A percentile compares a stretch with the other conserved stretches of the same genome.
These are phyloP conservation scores for Hydropsyche tenuis DNA, from an alignment of 1,140 invertebrate genomes.

Conservation along the genomic window DNA sequence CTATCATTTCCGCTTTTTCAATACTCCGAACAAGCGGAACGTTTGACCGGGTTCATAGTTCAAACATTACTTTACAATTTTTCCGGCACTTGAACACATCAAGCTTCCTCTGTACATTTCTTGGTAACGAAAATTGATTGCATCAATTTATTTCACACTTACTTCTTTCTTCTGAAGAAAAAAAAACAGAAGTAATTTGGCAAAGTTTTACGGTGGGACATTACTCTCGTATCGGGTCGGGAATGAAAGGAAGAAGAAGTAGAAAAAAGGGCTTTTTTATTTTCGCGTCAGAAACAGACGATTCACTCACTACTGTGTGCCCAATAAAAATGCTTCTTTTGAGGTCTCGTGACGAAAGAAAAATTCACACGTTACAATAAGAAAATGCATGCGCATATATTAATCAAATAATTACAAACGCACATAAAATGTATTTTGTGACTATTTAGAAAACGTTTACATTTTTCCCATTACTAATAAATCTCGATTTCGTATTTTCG, in stretches of 20 bases:
- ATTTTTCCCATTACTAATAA: neutral
- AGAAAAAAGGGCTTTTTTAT: slow-evolving; percentile 32
- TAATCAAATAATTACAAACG: neutral
- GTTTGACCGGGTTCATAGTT: slow-evolving; percentile 3
- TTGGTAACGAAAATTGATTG: slow-evolving; percentile 38
- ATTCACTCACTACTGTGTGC: slow-evolving; percentile 26
- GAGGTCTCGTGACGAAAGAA: slow-evolving; percentile 4
- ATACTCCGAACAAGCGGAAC: neutral
- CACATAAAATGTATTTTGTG: neutral
- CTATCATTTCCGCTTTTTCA: neutral
- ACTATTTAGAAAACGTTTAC: neutral
- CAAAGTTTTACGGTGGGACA: slow-evolving; percentile 37
- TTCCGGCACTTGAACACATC: slow-evolving; percentile 36
- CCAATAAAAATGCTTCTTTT: slow-evolving; percentile 32
- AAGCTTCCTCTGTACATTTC: slow-evolving; percentile 36
- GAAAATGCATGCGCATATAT: neutral
- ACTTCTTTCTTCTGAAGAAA: slow-evolving; percentile 20
- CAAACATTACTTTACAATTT: slow-evolving; percentile 39
- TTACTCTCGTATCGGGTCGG: slow-evolving; percentile 36
- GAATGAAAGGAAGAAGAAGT: slow-evolving; percentile 29
- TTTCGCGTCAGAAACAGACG: slow-evolving; percentile 33
- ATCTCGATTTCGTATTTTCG: slow-evolving; percentile 15
- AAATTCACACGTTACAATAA: slow-evolving; percentile 4
- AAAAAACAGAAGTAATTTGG: slow-evolving; percentile 40
- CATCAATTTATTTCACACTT: slow-evolving; percentile 42